Base-by-base conservation (phyloP, 2,888 invertebrate species). In the Cantharis nigra region DNA sequence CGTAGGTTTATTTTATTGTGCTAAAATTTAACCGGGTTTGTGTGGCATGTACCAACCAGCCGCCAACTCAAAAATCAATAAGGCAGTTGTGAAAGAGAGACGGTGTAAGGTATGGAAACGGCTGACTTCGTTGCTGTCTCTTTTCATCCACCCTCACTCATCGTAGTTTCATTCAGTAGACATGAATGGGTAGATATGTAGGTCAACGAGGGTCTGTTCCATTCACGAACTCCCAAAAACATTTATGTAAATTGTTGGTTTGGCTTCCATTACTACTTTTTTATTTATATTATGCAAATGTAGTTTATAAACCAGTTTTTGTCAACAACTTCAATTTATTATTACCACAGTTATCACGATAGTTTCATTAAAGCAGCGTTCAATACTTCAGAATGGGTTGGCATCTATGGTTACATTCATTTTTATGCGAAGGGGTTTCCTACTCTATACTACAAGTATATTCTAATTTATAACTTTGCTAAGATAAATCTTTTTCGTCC, bases 121-220 rank as follows among this genome's bases (percentile, higher is more conserved):
- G 75, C 71, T 67, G 70, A 79, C 69, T 75, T 71, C 71, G 78
- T 76, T 77, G 64, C 79, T 77, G 75, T 78, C 80, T 74, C 79
- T 77, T 73, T 79, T 79, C 73, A 72, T 71, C 76, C 80, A 70
- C 74, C 81, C 79, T 77, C 82, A 76, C 82, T 80, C 79, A 69
- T 80, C 78, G 72, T 75, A 75, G 78, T 84, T 84, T 83, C 86
- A 85, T 86, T 86, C 84, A 86, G 81, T 82, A 83, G 85, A 82
- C 85, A 85, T 86, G 86, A 86, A 86, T 86, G 86, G 85, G 81
- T 78, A 78, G 81, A 85, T 49, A 49, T 83, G 82, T 85, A 83
- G 85, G 85, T 85, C 85, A 85, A 81, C 83, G 80, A 79, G 78
- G 80, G 79, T 80, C 78, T 81, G 78, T 82, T 84, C 83, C 85